Percentiles rank a stretch among this genome's conserved stretches.
Conservation (phyloP, 2,113 vertebrate species). For the Dunckerocampus dactyliophorus region DNA sequence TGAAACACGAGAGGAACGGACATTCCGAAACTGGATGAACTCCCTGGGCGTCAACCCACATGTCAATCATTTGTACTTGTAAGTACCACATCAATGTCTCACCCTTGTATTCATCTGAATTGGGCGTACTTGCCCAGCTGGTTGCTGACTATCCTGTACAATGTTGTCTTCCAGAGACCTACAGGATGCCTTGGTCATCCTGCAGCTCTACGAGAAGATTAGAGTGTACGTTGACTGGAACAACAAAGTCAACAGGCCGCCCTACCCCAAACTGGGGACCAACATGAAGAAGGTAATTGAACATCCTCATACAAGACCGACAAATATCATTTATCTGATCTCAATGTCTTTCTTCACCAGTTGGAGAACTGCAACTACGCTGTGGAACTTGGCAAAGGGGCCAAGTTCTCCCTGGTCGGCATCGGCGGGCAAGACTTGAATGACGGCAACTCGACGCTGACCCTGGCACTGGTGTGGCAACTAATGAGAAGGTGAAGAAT, state of each 20-base stretch:
- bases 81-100: constrained; percentile 29
- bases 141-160: neutral
- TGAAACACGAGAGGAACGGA: constrained; percentile 89
- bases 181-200: constrained; percentile 88
- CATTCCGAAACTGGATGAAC: constrained; percentile 96
- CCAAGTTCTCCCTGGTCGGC: constrained; percentile 93
- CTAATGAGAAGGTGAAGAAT: constrained; percentile 89
- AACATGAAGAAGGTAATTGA: constrained; percentile 92
- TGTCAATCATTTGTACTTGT: constrained; percentile 89
- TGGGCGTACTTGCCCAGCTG: neutral
- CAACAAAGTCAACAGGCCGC: constrained; percentile 88
- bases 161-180: constrained; percentile 78
- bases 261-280: constrained; percentile 88
- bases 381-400: constrained; percentile 86
- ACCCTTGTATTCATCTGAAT: neutral
- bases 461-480: constrained; percentile 89
- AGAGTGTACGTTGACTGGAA: constrained; percentile 92
- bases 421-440: constrained; percentile 94
- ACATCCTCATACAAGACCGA: accelerated
- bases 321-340: neutral
- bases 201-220: constrained; percentile 95
- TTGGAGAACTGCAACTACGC: constrained; percentile 96
- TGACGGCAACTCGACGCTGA: constrained; percentile 87
- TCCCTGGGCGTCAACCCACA: constrained; percentile 88
- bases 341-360: constrained; percentile 50